Base-by-base conservation (phyloP, 1,140 invertebrate species). In the Pseudomyrmex gracilis region DNA sequence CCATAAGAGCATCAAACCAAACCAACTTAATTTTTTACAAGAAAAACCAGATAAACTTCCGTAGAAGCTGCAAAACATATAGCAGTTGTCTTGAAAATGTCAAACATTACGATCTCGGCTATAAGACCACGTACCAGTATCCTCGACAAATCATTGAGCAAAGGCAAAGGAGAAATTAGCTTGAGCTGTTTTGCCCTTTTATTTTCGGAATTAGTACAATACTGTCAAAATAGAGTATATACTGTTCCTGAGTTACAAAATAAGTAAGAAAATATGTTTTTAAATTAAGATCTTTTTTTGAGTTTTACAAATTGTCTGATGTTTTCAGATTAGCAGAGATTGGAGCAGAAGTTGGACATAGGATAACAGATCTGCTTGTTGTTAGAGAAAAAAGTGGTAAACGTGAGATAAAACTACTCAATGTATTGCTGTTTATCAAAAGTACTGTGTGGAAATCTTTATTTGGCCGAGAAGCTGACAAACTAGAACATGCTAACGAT, bases 391-490 rank as follows among this genome's bases (percentile, higher is more conserved):
- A 98, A 89, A 97, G 97, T 91, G 98, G 97, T 74, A 99, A 99
- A 95, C 94, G 99, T 49, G 99, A 99, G 95, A 98, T 97, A 0
- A 99, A 99, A 94, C 92, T 99, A 5, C 95, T 99, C 0, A 99
- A 98, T 92, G 98, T 99, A 95, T 94, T 99, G 10, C 94, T 99
- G 1, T 99, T 99, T 94, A 97, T 99, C 1, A 99, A 99, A 94
- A 98, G 97, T 64, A 98, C 98, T 2, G 95, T 99, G 15, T 99
- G 99, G 99, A 99, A 99, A 96, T 97, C 97, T 77, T 95, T 99
- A 1, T 99, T 99, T 96, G 98, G 98, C 12, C 98, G 98, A 92
- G 99, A 99, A 95, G 99, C 99, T 70, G 99, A 99, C 92, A 99
- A 99, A 93, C 94, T 99, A 76, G 99, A 99, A 93, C 98, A 99